phyloP scores from a whole-genome alignment of 2,888 invertebrate species.

The Parapristionchus giblindavisi region DNA sequence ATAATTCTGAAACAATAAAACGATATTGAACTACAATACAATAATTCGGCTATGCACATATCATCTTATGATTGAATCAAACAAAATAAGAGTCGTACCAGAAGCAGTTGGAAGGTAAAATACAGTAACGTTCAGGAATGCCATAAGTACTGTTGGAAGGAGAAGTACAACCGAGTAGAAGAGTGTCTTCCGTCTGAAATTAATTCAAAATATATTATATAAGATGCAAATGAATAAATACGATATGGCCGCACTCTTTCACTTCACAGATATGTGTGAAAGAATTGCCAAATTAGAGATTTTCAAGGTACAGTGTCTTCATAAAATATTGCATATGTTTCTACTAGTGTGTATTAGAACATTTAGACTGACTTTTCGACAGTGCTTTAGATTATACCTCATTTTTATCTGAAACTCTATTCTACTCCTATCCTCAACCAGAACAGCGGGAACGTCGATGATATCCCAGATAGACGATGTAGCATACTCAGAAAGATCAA shows the following conservation, averaged over 20 bases:
- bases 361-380: no score
- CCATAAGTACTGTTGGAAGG: slow-evolving; percentile 96
- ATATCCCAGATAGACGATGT: slow-evolving; percentile 89
- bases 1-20: neutral
- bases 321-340: no score
- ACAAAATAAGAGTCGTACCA: slow-evolving; percentile 77
- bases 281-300: no score
- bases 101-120: slow-evolving; percentile 99
- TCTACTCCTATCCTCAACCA: slow-evolving; percentile 81
- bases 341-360: no score
- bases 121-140: slow-evolving; percentile 96
- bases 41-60: no score
- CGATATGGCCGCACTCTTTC: no score
- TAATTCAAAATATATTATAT: no score
- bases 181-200: slow-evolving; percentile 86
- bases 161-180: slow-evolving; percentile 99
- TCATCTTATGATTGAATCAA: no score
- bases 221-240: no score
- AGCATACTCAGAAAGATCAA: slow-evolving; percentile 50
- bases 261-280: no score
- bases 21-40: no score
- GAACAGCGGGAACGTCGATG: slow-evolving; percentile 83
- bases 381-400: slow-evolving; percentile 42
- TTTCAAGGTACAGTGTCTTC: no score
- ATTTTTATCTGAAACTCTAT: slow-evolving; percentile 67